phyloP scores from a whole-genome alignment of 2,888 invertebrate species.

The Epinotia nisella region DNA sequence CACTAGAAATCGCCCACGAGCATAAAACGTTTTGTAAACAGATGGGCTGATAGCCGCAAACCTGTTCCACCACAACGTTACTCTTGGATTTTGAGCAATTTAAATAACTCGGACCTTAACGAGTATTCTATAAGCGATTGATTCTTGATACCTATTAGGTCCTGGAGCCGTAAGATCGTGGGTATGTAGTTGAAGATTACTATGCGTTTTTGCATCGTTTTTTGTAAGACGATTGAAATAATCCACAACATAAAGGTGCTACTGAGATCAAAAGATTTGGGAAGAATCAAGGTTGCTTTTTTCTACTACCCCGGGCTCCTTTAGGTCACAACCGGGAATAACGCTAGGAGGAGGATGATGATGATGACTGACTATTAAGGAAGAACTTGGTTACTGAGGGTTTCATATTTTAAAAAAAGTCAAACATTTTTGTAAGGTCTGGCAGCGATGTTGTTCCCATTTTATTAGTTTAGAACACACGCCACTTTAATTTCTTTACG shows the following conservation, averaged over 20 bases:
- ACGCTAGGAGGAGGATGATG: too few species aligned
- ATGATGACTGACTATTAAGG: too few species aligned
- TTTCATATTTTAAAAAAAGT: too few species aligned
- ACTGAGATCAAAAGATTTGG: not conserved
- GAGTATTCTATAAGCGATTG: constrained; percentile 13
- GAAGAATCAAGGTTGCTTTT: not conserved
- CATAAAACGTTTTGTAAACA: not conserved
- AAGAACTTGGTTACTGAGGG: too few species aligned
- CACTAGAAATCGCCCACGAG: not conserved
- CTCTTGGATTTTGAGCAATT: constrained; percentile 66
- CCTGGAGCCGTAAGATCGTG: not conserved
- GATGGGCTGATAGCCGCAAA: constrained; percentile 4
- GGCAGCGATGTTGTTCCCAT: not conserved
- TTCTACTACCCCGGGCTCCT: too few species aligned
- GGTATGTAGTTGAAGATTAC: not conserved
- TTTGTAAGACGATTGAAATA: not conserved
- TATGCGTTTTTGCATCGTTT: not conserved
- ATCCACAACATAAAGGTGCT: not conserved
- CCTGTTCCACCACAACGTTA: constrained; percentile 56
- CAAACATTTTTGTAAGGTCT: too few species aligned
- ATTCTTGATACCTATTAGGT: constrained; percentile 11
- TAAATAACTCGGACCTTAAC: constrained; percentile 67
- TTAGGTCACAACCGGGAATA: too few species aligned
- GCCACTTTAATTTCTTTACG: constrained; percentile 16
- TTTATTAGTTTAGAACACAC: not conserved